These are phyloP conservation scores for Onychostoma macrolepis DNA, from an alignment of 2,113 vertebrate genomes.

Conservation along the genomic window DNA sequence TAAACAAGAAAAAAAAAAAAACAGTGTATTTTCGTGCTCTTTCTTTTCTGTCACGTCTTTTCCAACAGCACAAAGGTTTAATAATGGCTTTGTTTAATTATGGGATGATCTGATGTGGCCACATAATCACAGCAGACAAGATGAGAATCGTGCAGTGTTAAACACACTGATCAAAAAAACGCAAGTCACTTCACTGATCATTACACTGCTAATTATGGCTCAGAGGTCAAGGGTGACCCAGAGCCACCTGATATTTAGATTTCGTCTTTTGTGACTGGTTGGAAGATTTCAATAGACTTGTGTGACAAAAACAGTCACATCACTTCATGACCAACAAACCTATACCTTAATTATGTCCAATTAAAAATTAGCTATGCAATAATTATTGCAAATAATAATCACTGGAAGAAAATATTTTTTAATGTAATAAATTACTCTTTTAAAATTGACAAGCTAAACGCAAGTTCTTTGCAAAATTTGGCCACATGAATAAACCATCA, in stretches of 20 bases:
- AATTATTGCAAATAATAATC: not conserved
- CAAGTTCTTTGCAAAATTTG: not conserved
- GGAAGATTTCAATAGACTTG: not conserved
- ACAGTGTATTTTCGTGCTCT: not conserved
- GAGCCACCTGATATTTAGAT: not conserved
- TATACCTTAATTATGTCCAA: not conserved
- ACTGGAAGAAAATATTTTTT: not conserved
- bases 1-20: not conserved
- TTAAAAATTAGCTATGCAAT: not conserved
- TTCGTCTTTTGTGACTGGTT: not conserved
- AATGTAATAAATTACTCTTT: not conserved
- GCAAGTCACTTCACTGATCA: not conserved
- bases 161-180: not conserved
- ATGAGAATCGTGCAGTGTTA: not conserved
- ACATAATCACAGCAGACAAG: not conserved
- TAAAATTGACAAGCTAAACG: not conserved
- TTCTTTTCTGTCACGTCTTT: not conserved
- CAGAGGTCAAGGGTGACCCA: not conserved
- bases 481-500: not conserved
- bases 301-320: not conserved
- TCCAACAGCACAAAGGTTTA: not conserved
- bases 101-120: not conserved
- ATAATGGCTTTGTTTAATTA: conserved; percentile 35
- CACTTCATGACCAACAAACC: conserved; percentile 1
- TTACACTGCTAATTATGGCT: conserved; percentile 19